Evolutionary conservation across 1,140 invertebrate genomes (phyloP).

Genomic region (Coboldia fuscipes): DNA sequence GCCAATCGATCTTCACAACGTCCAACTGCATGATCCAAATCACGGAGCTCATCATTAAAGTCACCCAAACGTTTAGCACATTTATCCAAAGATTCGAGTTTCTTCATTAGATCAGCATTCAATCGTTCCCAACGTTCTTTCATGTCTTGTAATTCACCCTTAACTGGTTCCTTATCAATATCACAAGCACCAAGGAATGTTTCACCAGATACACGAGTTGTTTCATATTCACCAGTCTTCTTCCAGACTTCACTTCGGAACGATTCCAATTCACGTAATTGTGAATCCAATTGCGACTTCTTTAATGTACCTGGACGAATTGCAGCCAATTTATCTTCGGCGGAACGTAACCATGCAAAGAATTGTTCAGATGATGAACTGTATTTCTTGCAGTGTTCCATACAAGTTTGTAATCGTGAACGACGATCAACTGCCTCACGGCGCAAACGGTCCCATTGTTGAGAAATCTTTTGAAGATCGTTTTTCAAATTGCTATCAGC

Average conservation of each 20-base stretch:
- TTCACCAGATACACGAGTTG: slow-evolving; percentile 63
- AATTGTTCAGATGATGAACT: slow-evolving; percentile 64
- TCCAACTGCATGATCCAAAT: slow-evolving; percentile 57
- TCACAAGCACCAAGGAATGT: slow-evolving; percentile 69
- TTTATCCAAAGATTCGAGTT: slow-evolving; percentile 64
- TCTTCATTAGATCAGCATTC: slow-evolving; percentile 45
- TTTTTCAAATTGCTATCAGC: slow-evolving; percentile 33
- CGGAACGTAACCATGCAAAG: slow-evolving; percentile 67
- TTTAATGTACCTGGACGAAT: slow-evolving; percentile 63
- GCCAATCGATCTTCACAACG: slow-evolving; percentile 72
- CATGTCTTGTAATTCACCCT: slow-evolving; percentile 54
- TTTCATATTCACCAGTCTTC: slow-evolving; percentile 76
- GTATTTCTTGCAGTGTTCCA: slow-evolving; percentile 83
- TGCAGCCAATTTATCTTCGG: slow-evolving; percentile 63
- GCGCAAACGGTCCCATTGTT: slow-evolving; percentile 74
- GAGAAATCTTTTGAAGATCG: slow-evolving; percentile 69
- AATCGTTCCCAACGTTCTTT: slow-evolving; percentile 78
- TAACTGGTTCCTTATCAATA: slow-evolving; percentile 73
- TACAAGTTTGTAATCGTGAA: slow-evolving; percentile 65
- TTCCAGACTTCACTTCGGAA: slow-evolving; percentile 87
- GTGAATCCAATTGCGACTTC: slow-evolving; percentile 68
- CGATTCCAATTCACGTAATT: slow-evolving; percentile 69
- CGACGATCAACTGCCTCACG: slow-evolving; percentile 68
- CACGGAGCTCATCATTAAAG: slow-evolving; percentile 66
- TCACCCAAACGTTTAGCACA: slow-evolving; percentile 60